Percentiles rank a stretch among this genome's conserved stretches.
Conservation (phyloP, 2,113 vertebrate genomes). For the Saguinus imperator region DNA sequence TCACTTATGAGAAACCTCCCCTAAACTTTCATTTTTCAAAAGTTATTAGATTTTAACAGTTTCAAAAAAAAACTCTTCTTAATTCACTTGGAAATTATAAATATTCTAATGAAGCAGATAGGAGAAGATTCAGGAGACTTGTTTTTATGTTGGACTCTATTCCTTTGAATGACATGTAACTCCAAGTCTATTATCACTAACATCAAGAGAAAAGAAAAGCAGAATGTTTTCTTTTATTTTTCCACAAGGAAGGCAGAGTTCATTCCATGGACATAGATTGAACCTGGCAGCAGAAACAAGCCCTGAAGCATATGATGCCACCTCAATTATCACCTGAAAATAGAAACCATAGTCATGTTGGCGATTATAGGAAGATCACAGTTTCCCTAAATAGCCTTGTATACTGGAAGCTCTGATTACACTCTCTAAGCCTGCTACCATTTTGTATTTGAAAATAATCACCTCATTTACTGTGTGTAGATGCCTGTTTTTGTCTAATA, state of each 20-base stretch:
- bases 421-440: neutral
- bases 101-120: neutral
- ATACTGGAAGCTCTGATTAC: neutral
- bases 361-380: neutral
- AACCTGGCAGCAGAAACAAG: conserved; percentile 69
- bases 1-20: neutral
- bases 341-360: conserved; percentile 44
- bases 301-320: conserved; percentile 48
- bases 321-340: conserved; percentile 54
- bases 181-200: neutral
- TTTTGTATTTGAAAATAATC: conserved; percentile 26
- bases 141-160: neutral
- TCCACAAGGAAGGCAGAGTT: conserved; percentile 43
- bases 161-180: neutral
- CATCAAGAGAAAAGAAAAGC: conserved; percentile 45
- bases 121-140: neutral
- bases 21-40: neutral
- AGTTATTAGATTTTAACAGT: neutral
- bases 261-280: conserved; percentile 42
- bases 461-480: neutral
- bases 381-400: conserved; percentile 12
- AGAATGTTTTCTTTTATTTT: conserved; percentile 21
- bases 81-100: neutral
- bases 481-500: conserved; percentile 7
- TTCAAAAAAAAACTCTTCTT: neutral